Percentiles rank a stretch among this genome's conserved stretches.
Conservation (phyloP, 1,140 invertebrate species). For the Bombyx mori region DNA sequence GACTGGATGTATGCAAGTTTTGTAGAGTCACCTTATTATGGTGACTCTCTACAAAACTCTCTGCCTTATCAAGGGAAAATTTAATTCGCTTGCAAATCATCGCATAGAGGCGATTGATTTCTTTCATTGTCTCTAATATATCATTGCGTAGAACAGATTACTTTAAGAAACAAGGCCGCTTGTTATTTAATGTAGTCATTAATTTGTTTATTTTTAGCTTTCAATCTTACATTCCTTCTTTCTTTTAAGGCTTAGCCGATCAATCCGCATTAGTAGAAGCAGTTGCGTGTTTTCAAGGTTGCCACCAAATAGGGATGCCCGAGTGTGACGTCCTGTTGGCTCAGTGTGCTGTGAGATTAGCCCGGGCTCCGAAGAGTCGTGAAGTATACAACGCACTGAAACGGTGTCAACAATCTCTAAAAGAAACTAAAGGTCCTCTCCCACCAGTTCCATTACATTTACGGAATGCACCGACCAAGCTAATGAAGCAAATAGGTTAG, state of each 20-base stretch:
- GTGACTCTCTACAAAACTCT: too few species aligned
- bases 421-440: conserved; percentile 77
- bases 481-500: conserved; percentile 83
- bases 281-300: conserved; percentile 82
- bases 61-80: too few species aligned
- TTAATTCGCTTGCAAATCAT: too few species aligned
- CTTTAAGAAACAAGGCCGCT: too few species aligned
- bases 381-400: conserved; percentile 79
- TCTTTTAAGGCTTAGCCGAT: conserved; percentile 69
- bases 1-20: too few species aligned
- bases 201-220: neutral
- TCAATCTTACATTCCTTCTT: neutral
- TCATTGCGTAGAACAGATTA: too few species aligned
- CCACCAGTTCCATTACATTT: conserved; percentile 83
- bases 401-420: conserved; percentile 74
- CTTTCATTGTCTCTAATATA: too few species aligned
- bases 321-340: conserved; percentile 84
- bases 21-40: too few species aligned
- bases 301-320: conserved; percentile 86
- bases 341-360: conserved; percentile 83
- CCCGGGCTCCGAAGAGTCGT: conserved; percentile 82
- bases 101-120: too few species aligned
- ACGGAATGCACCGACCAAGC: conserved; percentile 83
- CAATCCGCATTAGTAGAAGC: conserved; percentile 73
- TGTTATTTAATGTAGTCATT: too few species aligned